Percentiles rank a stretch among this genome's conserved stretches.
Evolutionary conservation across 1,140 invertebrate species (phyloP).

Genomic region (Lucilia sericata): DNA sequence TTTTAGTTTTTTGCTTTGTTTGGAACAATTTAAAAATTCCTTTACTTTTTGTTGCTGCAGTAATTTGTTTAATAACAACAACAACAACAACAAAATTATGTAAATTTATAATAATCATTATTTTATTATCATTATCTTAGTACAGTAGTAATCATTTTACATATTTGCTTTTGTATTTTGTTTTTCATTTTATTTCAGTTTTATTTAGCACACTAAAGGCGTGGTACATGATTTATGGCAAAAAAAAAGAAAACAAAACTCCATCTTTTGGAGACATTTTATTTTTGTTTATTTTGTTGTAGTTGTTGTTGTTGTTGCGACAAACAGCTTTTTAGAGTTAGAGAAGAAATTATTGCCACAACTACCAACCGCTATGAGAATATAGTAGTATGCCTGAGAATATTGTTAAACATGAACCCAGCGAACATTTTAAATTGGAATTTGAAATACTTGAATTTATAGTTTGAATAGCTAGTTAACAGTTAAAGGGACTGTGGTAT

Average conservation of each 20-base stretch:
- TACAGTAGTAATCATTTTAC: background rate
- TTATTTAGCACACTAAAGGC: background rate
- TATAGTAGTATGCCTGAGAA: too few species aligned
- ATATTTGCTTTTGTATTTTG: too few species aligned
- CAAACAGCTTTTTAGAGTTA: background rate
- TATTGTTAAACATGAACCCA: too few species aligned
- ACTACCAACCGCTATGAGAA: background rate
- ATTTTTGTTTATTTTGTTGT: too few species aligned
- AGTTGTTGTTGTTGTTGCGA: background rate
- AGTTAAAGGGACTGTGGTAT: too few species aligned
- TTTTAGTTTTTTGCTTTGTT: background rate
- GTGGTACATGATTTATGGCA: background rate
- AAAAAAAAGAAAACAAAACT: background rate
- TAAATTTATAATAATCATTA: background rate
- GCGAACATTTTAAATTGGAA: too few species aligned
- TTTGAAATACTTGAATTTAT: too few species aligned
- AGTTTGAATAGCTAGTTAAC: too few species aligned
- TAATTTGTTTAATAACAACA: background rate
- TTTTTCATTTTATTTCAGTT: too few species aligned
- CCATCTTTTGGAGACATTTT: too few species aligned
- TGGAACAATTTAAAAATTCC: background rate
- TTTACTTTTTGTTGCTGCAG: slow-evolving; percentile 3
- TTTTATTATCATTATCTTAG: background rate
- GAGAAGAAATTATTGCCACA: background rate
- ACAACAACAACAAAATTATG: slow-evolving; percentile 13